Evolutionary conservation across 2,797 vertebrate genomes (phyloP).

Genomic region (Takifugu rubripes): DNA sequence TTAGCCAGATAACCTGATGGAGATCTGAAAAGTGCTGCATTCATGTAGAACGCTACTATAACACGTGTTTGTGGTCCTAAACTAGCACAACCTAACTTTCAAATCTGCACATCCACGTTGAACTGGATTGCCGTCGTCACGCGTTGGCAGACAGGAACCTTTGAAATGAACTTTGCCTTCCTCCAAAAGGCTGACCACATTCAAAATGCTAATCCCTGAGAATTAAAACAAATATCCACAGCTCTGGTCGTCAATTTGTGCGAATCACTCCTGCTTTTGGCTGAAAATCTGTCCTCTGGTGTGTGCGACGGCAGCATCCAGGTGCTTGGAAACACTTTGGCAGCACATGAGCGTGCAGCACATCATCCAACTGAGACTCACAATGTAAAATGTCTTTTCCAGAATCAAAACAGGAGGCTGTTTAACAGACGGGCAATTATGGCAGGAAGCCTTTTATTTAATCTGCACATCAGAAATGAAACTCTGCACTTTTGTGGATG

Average conservation of each 20-base stretch:
- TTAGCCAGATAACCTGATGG: too few species aligned
- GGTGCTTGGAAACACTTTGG: constrained; percentile 44
- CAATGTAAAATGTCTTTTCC: constrained; percentile 42
- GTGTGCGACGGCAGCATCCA: constrained; percentile 22
- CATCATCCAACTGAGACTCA: constrained; percentile 41
- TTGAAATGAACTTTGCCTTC: too few species aligned
- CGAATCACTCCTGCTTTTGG: constrained; percentile 39
- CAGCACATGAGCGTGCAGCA: constrained; percentile 40
- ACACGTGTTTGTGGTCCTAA: too few species aligned
- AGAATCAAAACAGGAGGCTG: constrained; percentile 41
- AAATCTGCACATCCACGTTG: too few species aligned
- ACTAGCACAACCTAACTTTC: too few species aligned
- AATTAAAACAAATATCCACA: constrained; percentile 30
- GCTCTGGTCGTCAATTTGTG: constrained; percentile 42
- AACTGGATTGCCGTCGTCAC: too few species aligned
- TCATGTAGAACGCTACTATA: too few species aligned
- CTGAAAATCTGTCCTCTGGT: constrained; percentile 23
- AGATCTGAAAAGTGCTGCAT: too few species aligned
- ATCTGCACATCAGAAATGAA: constrained; percentile 52
- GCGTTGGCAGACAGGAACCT: too few species aligned
- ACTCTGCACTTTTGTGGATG: constrained; percentile 25
- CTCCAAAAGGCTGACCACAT: neutral
- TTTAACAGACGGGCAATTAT: constrained; percentile 46
- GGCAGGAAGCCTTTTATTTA: constrained; percentile 52
- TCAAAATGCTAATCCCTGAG: constrained; percentile 15